Conservation (phyloP, 1,140 invertebrate species). For the Andricus grossulariae region DNA sequence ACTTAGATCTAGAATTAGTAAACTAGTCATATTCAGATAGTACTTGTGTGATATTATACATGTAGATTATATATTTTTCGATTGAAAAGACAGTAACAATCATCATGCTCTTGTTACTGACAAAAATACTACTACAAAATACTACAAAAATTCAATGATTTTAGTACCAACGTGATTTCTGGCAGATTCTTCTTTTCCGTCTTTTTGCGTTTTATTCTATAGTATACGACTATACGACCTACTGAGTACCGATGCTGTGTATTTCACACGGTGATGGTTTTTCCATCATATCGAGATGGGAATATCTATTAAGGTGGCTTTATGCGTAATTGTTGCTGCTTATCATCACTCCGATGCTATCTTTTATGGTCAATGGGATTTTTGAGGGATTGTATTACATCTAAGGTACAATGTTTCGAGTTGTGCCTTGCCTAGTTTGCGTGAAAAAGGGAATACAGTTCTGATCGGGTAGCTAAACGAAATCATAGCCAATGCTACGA, state of each 20-base stretch:
- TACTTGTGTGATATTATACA: not conserved
- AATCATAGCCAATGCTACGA: no score
- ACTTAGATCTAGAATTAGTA: conserved; percentile 22
- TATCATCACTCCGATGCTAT: conserved; percentile 17
- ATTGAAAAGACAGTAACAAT: no score
- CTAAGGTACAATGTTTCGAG: not conserved
- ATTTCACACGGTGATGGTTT: conserved; percentile 36
- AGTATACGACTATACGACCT: conserved; percentile 69
- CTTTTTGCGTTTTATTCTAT: conserved; percentile 68
- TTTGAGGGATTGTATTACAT: not conserved
- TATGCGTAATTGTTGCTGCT: not conserved
- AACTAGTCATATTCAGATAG: not conserved
- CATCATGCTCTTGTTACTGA: no score
- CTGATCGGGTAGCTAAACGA: no score
- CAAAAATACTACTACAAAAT: no score
- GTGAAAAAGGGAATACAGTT: not conserved
- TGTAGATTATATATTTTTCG: no score
- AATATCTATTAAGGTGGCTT: conserved; percentile 5
- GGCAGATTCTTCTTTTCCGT: conserved; percentile 69
- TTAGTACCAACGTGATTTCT: conserved; percentile 62
- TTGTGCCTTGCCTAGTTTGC: not conserved
- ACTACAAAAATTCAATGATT: conserved; percentile 59
- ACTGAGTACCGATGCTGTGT: conserved; percentile 68
- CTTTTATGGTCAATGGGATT: not conserved
- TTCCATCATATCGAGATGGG: not conserved